phyloP scores from a whole-genome alignment of 2,888 invertebrate genomes.

The Nemotelus pantherinus region DNA sequence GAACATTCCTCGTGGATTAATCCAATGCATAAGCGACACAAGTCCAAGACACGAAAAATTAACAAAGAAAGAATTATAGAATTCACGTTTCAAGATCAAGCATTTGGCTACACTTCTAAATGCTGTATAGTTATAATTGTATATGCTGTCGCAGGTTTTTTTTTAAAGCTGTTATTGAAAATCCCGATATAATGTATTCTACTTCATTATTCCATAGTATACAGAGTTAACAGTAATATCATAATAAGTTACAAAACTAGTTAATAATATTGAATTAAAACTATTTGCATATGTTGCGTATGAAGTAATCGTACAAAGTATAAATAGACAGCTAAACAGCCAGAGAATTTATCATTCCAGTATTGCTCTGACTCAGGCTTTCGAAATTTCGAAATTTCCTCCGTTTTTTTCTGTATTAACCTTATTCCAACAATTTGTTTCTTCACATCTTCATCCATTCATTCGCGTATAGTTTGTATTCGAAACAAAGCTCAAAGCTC shows the following conservation, averaged over 20 bases:
- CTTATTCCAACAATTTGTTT: no score
- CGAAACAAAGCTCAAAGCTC: not conserved
- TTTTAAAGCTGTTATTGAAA: no score
- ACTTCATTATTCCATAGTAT: not conserved
- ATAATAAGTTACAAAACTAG: conserved; percentile 25
- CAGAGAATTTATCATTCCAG: conserved; percentile 35
- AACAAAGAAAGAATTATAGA: no score
- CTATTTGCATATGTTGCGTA: conserved; percentile 16
- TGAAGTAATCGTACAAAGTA: conserved; percentile 9
- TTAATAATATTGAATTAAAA: conserved; percentile 28
- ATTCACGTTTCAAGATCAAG: not conserved
- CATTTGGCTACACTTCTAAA: not conserved
- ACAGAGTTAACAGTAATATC: not conserved
- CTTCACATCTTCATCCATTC: not conserved
- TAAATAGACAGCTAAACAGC: conserved; percentile 51
- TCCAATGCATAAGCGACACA: no score
- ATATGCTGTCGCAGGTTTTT: no score
- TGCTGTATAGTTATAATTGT: not conserved
- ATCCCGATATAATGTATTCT: no score
- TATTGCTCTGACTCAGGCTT: conserved; percentile 44
- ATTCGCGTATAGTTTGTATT: not conserved
- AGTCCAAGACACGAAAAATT: no score
- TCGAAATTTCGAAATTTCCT: conserved; percentile 29
- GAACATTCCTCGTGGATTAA: no score
- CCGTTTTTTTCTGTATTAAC: not conserved